A percentile compares a stretch with the other conserved stretches of the same genome.
Evolutionary conservation across 2,113 vertebrate genomes (phyloP).

Genomic region (Columba janthina): DNA sequence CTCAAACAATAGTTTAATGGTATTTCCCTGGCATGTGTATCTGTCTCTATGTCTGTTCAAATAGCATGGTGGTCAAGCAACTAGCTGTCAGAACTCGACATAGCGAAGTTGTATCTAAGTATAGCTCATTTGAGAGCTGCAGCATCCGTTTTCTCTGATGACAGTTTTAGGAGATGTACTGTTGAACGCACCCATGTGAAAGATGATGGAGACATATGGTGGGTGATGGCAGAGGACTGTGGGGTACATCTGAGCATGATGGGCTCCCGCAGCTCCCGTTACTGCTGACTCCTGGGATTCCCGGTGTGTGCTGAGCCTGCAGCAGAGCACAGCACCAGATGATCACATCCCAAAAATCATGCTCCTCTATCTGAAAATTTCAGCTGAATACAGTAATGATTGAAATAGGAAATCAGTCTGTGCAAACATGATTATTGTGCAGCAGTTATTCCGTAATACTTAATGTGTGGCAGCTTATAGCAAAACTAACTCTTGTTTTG

Average conservation of each 20-base stretch:
- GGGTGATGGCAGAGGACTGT: no score
- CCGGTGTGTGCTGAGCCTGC: fast-evolving
- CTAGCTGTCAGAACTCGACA: background rate
- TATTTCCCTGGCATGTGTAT: background rate
- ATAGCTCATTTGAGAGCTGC: background rate
- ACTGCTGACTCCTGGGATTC: background rate
- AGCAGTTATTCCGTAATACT: background rate
- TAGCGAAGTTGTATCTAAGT: background rate
- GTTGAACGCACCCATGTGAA: background rate
- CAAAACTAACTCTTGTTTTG: background rate
- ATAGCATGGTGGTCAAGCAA: background rate
- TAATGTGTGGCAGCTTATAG: background rate
- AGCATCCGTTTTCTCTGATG: background rate
- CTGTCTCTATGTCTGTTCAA: background rate
- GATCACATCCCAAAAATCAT: fast-evolving
- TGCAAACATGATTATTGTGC: fast-evolving
- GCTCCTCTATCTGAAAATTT: background rate
- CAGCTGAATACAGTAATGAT: background rate
- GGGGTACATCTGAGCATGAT: fast-evolving
- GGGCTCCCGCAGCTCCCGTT: background rate
- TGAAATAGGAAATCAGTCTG: background rate
- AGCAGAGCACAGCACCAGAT: background rate
- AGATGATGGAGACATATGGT: background rate
- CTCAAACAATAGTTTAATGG: background rate
- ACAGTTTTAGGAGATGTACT: background rate